These are phyloP conservation scores for Ectemnius lituratus DNA, from an alignment of 2,888 invertebrate genomes.

Conservation along the genomic window DNA sequence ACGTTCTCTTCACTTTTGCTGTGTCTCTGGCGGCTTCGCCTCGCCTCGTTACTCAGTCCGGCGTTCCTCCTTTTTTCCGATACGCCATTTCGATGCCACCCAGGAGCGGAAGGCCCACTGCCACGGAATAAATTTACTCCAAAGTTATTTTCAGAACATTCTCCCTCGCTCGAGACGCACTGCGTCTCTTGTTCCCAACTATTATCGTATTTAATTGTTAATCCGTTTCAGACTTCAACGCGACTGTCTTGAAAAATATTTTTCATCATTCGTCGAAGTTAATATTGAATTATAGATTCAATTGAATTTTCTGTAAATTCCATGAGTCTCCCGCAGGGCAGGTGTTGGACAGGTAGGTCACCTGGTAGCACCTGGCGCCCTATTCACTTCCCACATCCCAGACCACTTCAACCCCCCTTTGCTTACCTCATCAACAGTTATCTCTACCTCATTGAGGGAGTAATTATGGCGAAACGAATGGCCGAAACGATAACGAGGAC, in stretches of 20 bases:
- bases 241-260: too few species aligned
- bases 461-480: conserved; percentile 26
- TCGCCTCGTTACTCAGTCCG: conserved; percentile 30
- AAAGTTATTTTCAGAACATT: conserved; percentile 36
- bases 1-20: conserved; percentile 34
- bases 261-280: too few species aligned
- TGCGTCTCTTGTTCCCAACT: not conserved
- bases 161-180: not conserved
- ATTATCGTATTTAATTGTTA: too few species aligned
- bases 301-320: conserved; percentile 40
- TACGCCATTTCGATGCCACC: conserved; percentile 7
- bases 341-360: conserved; percentile 57
- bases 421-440: conserved; percentile 18
- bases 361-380: conserved; percentile 57
- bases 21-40: conserved; percentile 13
- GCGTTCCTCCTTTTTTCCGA: not conserved
- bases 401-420: conserved; percentile 1
- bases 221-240: too few species aligned
- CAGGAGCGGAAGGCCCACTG: not conserved
- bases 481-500: not conserved
- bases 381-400: conserved; percentile 49
- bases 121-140: conserved; percentile 33
- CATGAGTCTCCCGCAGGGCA: conserved; percentile 54
- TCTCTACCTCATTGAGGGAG: conserved; percentile 30
- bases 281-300: too few species aligned